Conservation (phyloP, 1,140 invertebrate species). For the Centruroides sculpturatus region DNA sequence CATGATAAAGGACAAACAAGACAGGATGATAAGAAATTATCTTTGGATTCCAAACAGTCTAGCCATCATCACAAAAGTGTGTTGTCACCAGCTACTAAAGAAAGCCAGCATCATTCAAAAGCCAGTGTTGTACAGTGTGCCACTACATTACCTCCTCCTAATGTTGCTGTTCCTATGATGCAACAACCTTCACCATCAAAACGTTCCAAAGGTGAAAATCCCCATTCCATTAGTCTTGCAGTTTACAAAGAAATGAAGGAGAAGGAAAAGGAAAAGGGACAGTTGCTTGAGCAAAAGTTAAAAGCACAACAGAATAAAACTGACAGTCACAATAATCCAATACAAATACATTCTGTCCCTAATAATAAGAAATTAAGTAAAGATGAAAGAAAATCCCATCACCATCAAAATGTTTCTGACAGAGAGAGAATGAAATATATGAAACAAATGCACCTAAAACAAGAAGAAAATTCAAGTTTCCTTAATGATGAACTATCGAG, state of each 20-base stretch:
- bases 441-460: too few species aligned
- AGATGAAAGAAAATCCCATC: too few species aligned
- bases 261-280: not conserved
- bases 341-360: too few species aligned
- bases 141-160: not conserved
- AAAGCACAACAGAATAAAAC: too few species aligned
- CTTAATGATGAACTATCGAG: too few species aligned
- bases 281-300: not conserved
- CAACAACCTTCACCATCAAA: not conserved
- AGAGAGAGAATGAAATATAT: too few species aligned
- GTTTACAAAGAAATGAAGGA: not conserved
- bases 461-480: too few species aligned
- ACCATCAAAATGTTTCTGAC: too few species aligned
- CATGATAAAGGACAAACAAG: too few species aligned
- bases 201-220: not conserved
- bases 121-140: not conserved
- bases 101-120: not conserved
- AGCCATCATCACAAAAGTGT: not conserved
- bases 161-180: too few species aligned
- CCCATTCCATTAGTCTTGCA: constrained; percentile 4
- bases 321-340: too few species aligned
- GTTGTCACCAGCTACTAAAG: not conserved
- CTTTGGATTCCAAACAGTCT: not conserved
- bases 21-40: not conserved
- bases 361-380: too few species aligned